Evolutionary conservation across 2,888 invertebrate species (phyloP).

Genomic region (Drosophila atripex): DNA sequence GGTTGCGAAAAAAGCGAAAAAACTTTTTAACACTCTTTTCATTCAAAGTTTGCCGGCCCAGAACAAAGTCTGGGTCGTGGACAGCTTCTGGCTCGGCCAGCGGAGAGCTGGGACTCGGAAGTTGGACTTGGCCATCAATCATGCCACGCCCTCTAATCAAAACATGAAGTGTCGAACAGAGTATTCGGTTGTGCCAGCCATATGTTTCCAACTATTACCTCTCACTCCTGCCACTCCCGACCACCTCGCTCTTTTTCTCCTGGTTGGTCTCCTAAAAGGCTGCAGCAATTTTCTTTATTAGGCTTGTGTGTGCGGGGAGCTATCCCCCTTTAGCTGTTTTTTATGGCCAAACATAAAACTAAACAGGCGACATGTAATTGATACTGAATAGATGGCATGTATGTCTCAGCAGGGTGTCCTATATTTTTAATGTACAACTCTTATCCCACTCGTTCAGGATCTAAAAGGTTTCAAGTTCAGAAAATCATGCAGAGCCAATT

Average conservation of each 20-base stretch:
- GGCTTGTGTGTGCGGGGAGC: conserved; percentile 59
- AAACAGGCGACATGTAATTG: conserved; percentile 55
- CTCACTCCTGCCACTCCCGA: not conserved
- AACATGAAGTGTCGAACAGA: conserved; percentile 50
- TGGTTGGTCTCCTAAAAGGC: conserved; percentile 65
- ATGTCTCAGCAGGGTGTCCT: too few species aligned
- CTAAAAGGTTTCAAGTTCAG: not conserved
- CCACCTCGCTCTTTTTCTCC: conserved; percentile 31
- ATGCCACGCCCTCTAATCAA: conserved; percentile 52
- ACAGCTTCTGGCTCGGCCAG: conserved; percentile 4
- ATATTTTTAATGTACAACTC: too few species aligned
- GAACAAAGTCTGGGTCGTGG: conserved; percentile 15
- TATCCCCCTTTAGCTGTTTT: conserved; percentile 29
- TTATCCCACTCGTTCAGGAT: too few species aligned
- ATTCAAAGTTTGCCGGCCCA: conserved; percentile 37
- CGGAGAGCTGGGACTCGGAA: conserved; percentile 18
- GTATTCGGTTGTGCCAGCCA: conserved; percentile 20
- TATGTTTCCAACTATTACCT: conserved; percentile 13
- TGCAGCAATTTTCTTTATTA: conserved; percentile 74
- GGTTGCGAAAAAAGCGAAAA: conserved; percentile 10
- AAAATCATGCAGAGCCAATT: conserved; percentile 2
- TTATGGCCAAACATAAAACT: conserved; percentile 63
- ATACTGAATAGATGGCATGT: conserved; percentile 30
- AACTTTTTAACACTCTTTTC: conserved; percentile 41
- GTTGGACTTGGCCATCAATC: conserved; percentile 52